Percentiles rank a stretch among this genome's conserved stretches.
Conservation (phyloP, 2,888 invertebrate species). For the Nomada ruficornis region DNA sequence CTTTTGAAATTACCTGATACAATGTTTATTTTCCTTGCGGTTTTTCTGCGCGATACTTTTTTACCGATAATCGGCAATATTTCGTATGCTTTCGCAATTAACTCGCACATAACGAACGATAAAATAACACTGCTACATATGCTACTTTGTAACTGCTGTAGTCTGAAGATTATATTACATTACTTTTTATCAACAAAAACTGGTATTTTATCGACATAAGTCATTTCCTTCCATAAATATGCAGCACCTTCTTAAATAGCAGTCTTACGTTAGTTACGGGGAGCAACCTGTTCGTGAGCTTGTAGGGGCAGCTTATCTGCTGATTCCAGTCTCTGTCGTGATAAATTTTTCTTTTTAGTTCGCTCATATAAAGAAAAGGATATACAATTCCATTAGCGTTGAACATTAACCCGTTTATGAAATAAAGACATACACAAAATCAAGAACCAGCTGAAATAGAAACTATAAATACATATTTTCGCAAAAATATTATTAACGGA, state of each 20-base stretch:
- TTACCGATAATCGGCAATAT: not conserved
- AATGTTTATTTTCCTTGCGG: too few species aligned
- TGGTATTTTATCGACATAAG: conserved; percentile 33
- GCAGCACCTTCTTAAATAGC: conserved; percentile 35
- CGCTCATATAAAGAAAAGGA: not conserved
- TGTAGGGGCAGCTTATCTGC: conserved; percentile 37
- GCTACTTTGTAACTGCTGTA: not conserved
- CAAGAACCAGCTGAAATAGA: not conserved
- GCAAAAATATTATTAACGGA: conserved; percentile 1
- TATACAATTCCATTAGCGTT: not conserved
- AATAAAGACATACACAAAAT: not conserved
- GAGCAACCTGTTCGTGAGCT: conserved; percentile 50
- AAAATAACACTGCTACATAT: not conserved
- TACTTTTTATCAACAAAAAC: conserved; percentile 24
- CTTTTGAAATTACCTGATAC: too few species aligned
- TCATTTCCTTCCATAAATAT: conserved; percentile 28
- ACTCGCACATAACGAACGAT: not conserved
- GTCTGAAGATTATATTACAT: not conserved
- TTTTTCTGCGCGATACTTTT: not conserved
- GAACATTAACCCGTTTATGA: not conserved
- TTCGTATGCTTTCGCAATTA: not conserved
- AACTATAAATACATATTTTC: not conserved
- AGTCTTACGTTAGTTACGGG: conserved; percentile 31
- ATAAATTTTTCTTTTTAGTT: not conserved
- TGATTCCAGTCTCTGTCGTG: conserved; percentile 14